phyloP scores from a whole-genome alignment of 1,140 invertebrate species.

The Brachionus manjavacas region DNA sequence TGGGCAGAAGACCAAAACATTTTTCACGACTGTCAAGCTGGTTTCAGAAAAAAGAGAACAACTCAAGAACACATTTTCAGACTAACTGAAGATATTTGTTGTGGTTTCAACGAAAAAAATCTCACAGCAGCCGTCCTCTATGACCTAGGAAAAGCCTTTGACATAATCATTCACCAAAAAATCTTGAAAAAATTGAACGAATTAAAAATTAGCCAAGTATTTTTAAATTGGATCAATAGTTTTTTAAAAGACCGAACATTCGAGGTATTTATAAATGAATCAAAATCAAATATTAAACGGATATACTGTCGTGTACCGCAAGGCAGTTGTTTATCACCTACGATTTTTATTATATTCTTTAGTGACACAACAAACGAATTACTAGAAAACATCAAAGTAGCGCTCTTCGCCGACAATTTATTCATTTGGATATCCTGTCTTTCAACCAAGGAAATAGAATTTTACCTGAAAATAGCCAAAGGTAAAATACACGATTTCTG shows the following conservation, averaged over 20 bases:
- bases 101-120: neutral
- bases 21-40: neutral
- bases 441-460: too few relatives aligned
- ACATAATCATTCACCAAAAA: too few relatives aligned
- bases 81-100: neutral
- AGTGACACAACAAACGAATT: neutral
- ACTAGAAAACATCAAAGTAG: neutral
- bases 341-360: neutral
- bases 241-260: neutral
- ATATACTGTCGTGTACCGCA: too few relatives aligned
- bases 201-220: neutral
- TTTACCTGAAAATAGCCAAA: too few relatives aligned
- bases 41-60: neutral
- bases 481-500: too few relatives aligned
- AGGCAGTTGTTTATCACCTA: neutral
- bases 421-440: neutral
- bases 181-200: neutral
- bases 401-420: neutral
- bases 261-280: neutral
- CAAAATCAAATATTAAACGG: neutral
- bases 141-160: too few relatives aligned
- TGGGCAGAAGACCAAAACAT: neutral
- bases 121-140: too few relatives aligned
- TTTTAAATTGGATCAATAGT: neutral
- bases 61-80: too few relatives aligned